These are phyloP conservation scores for Caenorhabditis japonica DNA, from an alignment of 2,888 invertebrate species.

Conservation along the genomic window DNA sequence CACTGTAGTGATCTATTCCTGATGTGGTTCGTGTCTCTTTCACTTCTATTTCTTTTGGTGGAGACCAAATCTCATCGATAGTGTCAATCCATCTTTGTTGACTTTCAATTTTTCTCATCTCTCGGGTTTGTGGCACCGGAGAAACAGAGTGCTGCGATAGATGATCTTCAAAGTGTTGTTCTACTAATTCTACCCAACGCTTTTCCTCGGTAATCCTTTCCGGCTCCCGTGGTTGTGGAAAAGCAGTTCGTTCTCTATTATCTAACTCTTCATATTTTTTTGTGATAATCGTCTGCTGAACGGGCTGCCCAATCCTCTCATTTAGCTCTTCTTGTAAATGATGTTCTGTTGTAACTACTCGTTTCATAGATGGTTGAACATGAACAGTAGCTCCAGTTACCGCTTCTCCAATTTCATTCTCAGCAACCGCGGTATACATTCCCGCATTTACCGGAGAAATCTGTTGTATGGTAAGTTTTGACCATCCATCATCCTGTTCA, in stretches of 20 bases:
- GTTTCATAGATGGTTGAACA: constrained; percentile 77
- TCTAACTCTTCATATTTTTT: constrained; percentile 38
- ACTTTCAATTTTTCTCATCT: constrained; percentile 44
- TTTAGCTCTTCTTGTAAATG: constrained; percentile 51
- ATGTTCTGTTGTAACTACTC: constrained; percentile 39
- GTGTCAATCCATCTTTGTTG: constrained; percentile 63
- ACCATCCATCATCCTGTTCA: constrained; percentile 74
- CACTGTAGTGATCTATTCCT: constrained; percentile 49
- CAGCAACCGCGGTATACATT: constrained; percentile 86
- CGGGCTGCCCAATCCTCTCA: constrained; percentile 42
- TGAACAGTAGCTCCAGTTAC: constrained; percentile 87
- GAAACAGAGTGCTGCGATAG: constrained; percentile 59
- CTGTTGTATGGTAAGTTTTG: constrained; percentile 62
- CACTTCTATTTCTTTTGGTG: constrained; percentile 38
- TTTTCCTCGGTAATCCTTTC: constrained; percentile 49
- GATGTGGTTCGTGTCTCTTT: constrained; percentile 45
- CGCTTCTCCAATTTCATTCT: constrained; percentile 92
- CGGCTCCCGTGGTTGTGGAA: constrained; percentile 44
- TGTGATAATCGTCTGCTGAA: constrained; percentile 43
- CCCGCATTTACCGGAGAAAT: constrained; percentile 77
- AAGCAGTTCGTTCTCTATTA: constrained; percentile 27
- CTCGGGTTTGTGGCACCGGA: constrained; percentile 52
- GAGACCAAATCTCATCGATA: constrained; percentile 55
- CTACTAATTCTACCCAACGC: constrained; percentile 60
- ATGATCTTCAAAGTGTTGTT: constrained; percentile 59